Conservation (phyloP, 2,888 invertebrate species). For the Dinocampus coccinellae region DNA sequence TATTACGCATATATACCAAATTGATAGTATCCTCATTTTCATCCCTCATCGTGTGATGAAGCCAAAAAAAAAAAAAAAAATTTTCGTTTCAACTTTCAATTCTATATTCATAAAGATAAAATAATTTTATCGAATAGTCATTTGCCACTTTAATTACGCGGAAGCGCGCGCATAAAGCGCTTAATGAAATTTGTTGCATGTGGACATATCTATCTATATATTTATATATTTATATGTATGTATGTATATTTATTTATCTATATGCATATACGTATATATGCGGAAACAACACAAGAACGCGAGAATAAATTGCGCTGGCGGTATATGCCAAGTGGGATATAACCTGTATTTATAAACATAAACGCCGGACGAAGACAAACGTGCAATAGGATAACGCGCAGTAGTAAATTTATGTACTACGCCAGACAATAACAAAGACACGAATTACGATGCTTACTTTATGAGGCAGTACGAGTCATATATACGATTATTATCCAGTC, state of each 20-base stretch:
- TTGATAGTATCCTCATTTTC: no score
- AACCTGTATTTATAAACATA: constrained; percentile 46
- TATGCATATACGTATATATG: no score
- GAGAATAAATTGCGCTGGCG: constrained; percentile 45
- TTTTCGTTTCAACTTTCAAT: no score
- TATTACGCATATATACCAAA: no score
- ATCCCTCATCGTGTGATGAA: no score
- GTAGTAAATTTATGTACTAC: constrained; percentile 46
- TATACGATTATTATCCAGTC: constrained; percentile 18
- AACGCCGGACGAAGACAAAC: constrained; percentile 48
- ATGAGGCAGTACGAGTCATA: constrained; percentile 36
- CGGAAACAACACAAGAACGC: constrained; percentile 24
- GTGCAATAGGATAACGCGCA: constrained; percentile 44
- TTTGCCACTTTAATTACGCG: constrained; percentile 50
- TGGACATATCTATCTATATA: constrained; percentile 13
- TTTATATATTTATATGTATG: no score
- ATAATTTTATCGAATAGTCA: constrained; percentile 36
- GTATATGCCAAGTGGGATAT: constrained; percentile 35
- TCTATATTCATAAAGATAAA: constrained; percentile 22
- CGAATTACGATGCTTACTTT: constrained; percentile 49
- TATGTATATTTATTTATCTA: no score
- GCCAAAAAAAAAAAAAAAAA: no score
- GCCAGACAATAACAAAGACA: constrained; percentile 43
- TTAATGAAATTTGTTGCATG: constrained; percentile 45
- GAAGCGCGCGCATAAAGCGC: constrained; percentile 43